A percentile compares a stretch with the other conserved stretches of the same genome.
phyloP scores from a whole-genome alignment of 2,113 vertebrate species.

The Bubo bubo region DNA sequence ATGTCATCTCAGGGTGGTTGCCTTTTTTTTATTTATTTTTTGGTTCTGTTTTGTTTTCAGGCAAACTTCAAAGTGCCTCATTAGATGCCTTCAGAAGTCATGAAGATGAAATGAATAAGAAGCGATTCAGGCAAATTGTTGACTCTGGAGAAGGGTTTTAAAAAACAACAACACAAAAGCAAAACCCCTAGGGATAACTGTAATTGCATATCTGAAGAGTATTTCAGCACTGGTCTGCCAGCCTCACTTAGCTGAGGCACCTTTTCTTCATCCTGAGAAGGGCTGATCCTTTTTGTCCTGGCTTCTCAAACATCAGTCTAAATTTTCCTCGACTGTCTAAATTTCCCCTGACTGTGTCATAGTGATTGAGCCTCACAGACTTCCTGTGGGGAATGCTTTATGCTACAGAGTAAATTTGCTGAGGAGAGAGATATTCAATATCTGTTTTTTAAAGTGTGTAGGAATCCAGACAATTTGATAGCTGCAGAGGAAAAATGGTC shows the following conservation, averaged over 20 bases:
- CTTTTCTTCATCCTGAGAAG: slow-evolving; percentile 26
- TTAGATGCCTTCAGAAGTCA: slow-evolving; percentile 59
- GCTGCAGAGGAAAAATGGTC: not conserved
- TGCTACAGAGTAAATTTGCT: not conserved
- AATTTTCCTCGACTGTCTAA: slow-evolving; percentile 18
- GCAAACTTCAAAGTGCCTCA: slow-evolving; percentile 54
- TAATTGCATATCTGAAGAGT: slow-evolving; percentile 52
- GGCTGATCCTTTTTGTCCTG: slow-evolving; percentile 44
- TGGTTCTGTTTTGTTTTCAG: slow-evolving; percentile 28
- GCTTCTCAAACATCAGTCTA: slow-evolving; percentile 31
- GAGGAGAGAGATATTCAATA: not conserved
- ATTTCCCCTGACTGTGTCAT: slow-evolving; percentile 53
- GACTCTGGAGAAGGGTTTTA: slow-evolving; percentile 48
- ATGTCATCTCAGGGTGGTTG: not conserved
- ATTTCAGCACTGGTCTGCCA: slow-evolving; percentile 14
- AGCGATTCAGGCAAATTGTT: slow-evolving; percentile 59
- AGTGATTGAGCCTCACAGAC: slow-evolving; percentile 28
- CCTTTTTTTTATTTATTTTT: not conserved
- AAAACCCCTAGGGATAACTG: slow-evolving; percentile 25
- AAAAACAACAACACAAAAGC: slow-evolving; percentile 45
- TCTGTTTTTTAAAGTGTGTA: not conserved
- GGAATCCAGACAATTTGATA: not conserved
- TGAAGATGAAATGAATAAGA: slow-evolving; percentile 50
- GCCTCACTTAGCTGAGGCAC: slow-evolving; percentile 46
- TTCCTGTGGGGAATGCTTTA: slow-evolving; percentile 23